Base-by-base conservation (phyloP, 2,113 vertebrate genomes). In the Enhydra lutris region DNA sequence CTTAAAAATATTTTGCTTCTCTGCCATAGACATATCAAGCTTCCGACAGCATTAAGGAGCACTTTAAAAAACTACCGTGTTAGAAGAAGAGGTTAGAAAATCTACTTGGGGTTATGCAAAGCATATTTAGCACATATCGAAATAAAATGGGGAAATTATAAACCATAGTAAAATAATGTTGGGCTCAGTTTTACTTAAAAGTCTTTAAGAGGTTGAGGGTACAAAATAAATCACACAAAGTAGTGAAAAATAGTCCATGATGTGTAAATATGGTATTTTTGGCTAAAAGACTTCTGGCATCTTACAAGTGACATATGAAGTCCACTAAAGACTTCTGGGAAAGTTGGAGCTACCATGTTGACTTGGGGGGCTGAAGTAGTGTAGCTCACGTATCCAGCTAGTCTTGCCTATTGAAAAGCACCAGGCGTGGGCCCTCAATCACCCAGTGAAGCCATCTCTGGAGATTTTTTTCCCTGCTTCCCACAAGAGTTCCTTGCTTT, bases 401-500 rank as follows among this genome's bases (percentile, higher is more conserved):
- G 55, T 57, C 8, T 50, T 4, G 24, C 52, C 87, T 78, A 63
- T 65, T 96, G 97, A 94, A 93, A 96, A 96, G 92, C 71, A 5
- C 71, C 76, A 74, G 96, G 80, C 71, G 45, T 59, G 50, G 59
- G 7, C 59, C n/a, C 52, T 96, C 90, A 89, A 74, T 95, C 80
- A 91, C 91, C 61, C 8, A 24, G 31, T 0, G 3, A 52, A 34
- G 45, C 0, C 20, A 92, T 94, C 96, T 96, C 63, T 0, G 26
- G 92, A 97, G 97, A 74, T 71, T 69, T 85, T 89, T 23, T 57
- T 79, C 92, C 20, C 11, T 59, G 45, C 71, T 96, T 55, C 79
- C 67, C 84, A 52, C 87, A 92, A 63, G 83, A 52, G 79, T 83
- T 85, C 50, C 79, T 76, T 61, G 69, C 95, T 97, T 97, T 97